These are phyloP conservation scores for Tiliqua scincoides DNA, from an alignment of 2,113 vertebrate species.

Conservation along the genomic window DNA sequence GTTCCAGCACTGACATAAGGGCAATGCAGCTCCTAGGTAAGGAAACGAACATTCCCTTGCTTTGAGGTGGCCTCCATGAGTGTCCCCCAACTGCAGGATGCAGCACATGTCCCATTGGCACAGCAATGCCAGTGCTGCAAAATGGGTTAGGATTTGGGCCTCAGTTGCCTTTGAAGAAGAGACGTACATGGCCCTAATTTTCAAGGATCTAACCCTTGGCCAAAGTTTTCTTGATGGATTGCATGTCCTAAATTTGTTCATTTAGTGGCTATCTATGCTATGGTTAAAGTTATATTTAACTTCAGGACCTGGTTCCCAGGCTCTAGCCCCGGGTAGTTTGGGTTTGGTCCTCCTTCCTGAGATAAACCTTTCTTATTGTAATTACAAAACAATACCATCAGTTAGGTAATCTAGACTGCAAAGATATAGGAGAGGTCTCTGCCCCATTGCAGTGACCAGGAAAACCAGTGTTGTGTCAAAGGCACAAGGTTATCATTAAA, in stretches of 20 bases:
- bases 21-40: too few relatives aligned
- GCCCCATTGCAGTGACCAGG: constrained; percentile 47
- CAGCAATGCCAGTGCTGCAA: too few relatives aligned
- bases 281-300: constrained; percentile 76
- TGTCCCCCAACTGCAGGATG: too few relatives aligned
- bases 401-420: constrained; percentile 41
- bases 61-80: too few relatives aligned
- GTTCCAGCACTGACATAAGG: too few relatives aligned
- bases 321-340: constrained; percentile 59
- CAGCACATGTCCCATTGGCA: too few relatives aligned
- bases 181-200: constrained; percentile 58
- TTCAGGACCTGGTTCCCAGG: constrained; percentile 70
- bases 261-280: constrained; percentile 64
- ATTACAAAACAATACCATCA: constrained; percentile 58
- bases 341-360: constrained; percentile 63
- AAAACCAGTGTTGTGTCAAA: constrained; percentile 40
- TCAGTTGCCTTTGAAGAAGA: constrained; percentile 61
- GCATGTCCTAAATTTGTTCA: constrained; percentile 72
- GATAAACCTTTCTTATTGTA: constrained; percentile 60
- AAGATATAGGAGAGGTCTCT: constrained; percentile 54
- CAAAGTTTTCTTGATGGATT: constrained; percentile 74
- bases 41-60: too few relatives aligned
- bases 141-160: too few relatives aligned
- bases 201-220: constrained; percentile 68
- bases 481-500: constrained; percentile 42